These are phyloP conservation scores for Rhinogobius similis DNA, from an alignment of 2,113 vertebrate species.

Conservation along the genomic window DNA sequence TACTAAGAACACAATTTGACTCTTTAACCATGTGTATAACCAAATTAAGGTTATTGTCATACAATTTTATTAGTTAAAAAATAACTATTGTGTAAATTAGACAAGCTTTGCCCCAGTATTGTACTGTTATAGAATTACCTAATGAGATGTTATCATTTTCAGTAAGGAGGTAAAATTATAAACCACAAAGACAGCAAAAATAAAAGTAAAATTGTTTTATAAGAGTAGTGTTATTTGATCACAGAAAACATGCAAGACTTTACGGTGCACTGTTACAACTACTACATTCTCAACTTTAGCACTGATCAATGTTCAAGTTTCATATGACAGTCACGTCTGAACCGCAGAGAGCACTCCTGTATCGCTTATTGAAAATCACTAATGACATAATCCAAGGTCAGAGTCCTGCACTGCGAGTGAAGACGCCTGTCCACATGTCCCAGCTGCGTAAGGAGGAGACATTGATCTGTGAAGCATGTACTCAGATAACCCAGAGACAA, in stretches of 20 bases:
- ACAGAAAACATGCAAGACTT: background rate
- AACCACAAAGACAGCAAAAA: too few species aligned
- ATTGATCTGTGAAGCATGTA: slow-evolving; percentile 14
- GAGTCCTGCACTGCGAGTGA: background rate
- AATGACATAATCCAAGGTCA: slow-evolving; percentile 33
- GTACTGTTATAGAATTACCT: too few species aligned
- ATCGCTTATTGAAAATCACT: slow-evolving; percentile 15
- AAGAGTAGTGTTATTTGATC: background rate
- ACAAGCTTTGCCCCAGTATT: too few species aligned
- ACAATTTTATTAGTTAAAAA: too few species aligned
- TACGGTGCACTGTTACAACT: background rate
- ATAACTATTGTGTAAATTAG: too few species aligned
- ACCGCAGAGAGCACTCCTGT: slow-evolving; percentile 7
- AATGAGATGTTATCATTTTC: too few species aligned
- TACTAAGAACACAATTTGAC: too few species aligned
- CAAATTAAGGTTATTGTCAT: too few species aligned
- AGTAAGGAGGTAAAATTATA: too few species aligned
- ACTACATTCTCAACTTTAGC: background rate
- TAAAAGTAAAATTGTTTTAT: too few species aligned
- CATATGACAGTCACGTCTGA: slow-evolving; percentile 14
- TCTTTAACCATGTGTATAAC: too few species aligned
- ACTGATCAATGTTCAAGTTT: background rate
- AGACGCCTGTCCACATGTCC: slow-evolving; percentile 4
- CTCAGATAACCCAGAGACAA: slow-evolving; percentile 18
- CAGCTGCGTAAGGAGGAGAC: slow-evolving; percentile 10